Conservation (phyloP, 2,888 invertebrate genomes). For the Dryococelus australis region DNA sequence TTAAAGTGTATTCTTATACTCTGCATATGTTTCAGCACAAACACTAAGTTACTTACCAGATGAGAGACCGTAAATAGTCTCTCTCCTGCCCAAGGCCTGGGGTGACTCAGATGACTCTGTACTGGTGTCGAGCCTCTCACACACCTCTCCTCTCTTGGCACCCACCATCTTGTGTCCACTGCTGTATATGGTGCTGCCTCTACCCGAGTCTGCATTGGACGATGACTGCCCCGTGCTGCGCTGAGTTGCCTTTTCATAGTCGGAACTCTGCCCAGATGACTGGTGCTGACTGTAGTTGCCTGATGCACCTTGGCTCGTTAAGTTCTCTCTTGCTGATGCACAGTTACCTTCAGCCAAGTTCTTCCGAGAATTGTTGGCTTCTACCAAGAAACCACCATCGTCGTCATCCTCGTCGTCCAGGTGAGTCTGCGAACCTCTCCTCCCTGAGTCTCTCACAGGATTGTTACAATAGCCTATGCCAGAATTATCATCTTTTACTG, state of each 20-base stretch:
- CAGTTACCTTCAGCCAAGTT: conserved; percentile 20
- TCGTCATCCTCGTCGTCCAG: conserved; percentile 68
- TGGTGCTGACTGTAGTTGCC: conserved; percentile 23
- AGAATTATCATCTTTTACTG: background rate
- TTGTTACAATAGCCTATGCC: background rate
- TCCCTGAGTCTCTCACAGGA: background rate
- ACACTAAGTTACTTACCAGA: background rate
- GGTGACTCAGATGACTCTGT: conserved; percentile 45
- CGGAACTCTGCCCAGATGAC: conserved; percentile 55
- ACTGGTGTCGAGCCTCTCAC: conserved; percentile 47
- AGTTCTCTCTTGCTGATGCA: conserved; percentile 20
- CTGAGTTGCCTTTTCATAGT: conserved; percentile 77
- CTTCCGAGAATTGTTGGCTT: conserved; percentile 17
- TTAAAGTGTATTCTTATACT: too few species aligned
- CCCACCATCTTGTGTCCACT: conserved; percentile 61
- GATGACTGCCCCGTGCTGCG: conserved; percentile 62
- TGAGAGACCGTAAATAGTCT: conserved; percentile 32
- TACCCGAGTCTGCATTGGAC: conserved; percentile 79
- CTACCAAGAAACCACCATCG: conserved; percentile 67
- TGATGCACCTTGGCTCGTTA: background rate
- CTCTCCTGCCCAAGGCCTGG: conserved; percentile 12
- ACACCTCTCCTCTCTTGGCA: conserved; percentile 32
- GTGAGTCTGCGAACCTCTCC: conserved; percentile 70
- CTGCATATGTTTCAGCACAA: background rate
- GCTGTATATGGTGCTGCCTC: conserved; percentile 82